phyloP scores from a whole-genome alignment of 1,140 invertebrate genomes.

The Bombus sibiricus region DNA sequence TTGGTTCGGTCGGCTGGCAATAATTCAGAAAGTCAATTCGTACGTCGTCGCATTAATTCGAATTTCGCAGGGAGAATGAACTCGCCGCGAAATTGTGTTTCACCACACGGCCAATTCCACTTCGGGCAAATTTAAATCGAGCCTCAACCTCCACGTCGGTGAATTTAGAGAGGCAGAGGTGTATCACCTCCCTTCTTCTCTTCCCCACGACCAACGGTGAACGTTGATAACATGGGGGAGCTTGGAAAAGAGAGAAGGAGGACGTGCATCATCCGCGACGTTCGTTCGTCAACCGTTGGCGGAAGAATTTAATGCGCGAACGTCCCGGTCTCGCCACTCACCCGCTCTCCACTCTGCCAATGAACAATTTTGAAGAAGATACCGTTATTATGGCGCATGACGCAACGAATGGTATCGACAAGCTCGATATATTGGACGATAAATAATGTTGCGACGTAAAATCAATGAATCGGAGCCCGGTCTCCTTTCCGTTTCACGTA shows the following conservation, averaged over 20 bases:
- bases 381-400: conserved; percentile 76
- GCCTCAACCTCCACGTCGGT: conserved; percentile 55
- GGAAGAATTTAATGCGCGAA: conserved; percentile 60
- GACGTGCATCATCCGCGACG: conserved; percentile 66
- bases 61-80: conserved; percentile 71
- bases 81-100: conserved; percentile 75
- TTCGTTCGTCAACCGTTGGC: conserved; percentile 63
- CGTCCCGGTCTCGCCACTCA: conserved; percentile 12
- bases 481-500: conserved; percentile 65
- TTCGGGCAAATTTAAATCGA: conserved; percentile 75
- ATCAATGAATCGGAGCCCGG: conserved; percentile 74
- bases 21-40: conserved; percentile 66
- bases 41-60: conserved; percentile 72
- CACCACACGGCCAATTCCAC: conserved; percentile 72
- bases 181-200: conserved; percentile 16
- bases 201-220: not conserved
- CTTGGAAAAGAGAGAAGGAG: not conserved
- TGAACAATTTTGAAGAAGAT: conserved; percentile 73
- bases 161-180: conserved; percentile 74
- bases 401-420: conserved; percentile 79
- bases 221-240: not conserved
- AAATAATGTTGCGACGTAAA: conserved; percentile 77
- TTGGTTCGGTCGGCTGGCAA: conserved; percentile 48
- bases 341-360: conserved; percentile 35
- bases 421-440: conserved; percentile 75